These are phyloP conservation scores for Fukomys damarensis DNA, from an alignment of 2,113 vertebrate genomes.

Conservation along the genomic window DNA sequence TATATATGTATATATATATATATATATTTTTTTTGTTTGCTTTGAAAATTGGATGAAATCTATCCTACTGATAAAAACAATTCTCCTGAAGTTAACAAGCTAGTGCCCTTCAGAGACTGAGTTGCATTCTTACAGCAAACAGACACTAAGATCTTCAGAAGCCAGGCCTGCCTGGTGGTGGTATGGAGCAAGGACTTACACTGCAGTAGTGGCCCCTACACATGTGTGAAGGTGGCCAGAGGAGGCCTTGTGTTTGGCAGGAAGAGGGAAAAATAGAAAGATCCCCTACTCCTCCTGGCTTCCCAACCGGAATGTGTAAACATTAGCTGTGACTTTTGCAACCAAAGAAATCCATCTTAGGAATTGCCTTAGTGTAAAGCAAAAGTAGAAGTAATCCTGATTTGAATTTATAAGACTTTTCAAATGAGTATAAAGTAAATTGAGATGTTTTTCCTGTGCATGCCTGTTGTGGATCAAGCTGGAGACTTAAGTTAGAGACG, in stretches of 20 bases:
- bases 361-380: not conserved
- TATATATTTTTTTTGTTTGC: too few species aligned
- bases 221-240: not conserved
- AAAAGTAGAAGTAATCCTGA: not conserved
- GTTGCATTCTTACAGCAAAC: not conserved
- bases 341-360: not conserved
- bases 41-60: constrained; percentile 53
- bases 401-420: constrained; percentile 1
- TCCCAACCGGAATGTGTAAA: not conserved
- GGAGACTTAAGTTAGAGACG: not conserved
- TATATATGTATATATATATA: too few species aligned
- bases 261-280: not conserved
- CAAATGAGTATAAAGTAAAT: not conserved
- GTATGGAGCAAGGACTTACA: not conserved
- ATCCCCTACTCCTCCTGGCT: not conserved
- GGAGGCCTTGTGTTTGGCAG: not conserved
- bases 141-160: not conserved
- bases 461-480: not conserved
- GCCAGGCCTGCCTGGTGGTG: not conserved
- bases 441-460: not conserved
- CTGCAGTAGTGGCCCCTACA: not conserved
- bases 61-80: not conserved
- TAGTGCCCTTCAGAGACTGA: not conserved
- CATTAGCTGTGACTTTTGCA: not conserved
- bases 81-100: constrained; percentile 7